phyloP scores from a whole-genome alignment of 2,888 invertebrate genomes.

The Polydrusus tereticollis region DNA sequence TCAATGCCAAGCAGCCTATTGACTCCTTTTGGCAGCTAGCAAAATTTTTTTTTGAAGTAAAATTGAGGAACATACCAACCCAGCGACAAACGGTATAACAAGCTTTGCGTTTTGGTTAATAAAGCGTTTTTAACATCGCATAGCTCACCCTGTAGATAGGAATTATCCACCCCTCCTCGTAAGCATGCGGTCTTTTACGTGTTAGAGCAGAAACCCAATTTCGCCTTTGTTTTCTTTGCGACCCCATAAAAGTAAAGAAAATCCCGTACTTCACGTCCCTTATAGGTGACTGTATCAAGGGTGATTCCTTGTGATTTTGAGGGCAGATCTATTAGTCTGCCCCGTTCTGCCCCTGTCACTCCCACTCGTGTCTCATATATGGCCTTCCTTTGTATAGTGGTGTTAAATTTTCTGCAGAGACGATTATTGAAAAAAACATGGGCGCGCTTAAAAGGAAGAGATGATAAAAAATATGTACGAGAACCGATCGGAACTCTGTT shows the following conservation, averaged over 20 bases:
- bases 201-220: conserved; percentile 30
- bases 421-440: neutral
- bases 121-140: neutral
- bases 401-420: conserved; percentile 10
- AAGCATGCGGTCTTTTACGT: neutral
- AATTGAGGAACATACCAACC: too few relatives aligned
- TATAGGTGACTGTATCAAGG: conserved; percentile 13
- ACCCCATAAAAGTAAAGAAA: conserved; percentile 30
- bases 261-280: conserved; percentile 20
- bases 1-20: too few relatives aligned
- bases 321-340: conserved; percentile 22
- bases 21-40: too few relatives aligned
- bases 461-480: neutral
- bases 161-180: neutral
- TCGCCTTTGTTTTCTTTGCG: conserved; percentile 30
- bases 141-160: neutral
- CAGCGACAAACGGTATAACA: too few relatives aligned
- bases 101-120: neutral
- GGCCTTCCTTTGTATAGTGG: neutral
- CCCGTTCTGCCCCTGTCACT: neutral
- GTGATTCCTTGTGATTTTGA: conserved; percentile 17
- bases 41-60: too few relatives aligned
- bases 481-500: too few relatives aligned
- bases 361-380: neutral
- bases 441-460: neutral